These are phyloP conservation scores for Octodonta nipae DNA, from an alignment of 2,888 invertebrate genomes.

Conservation along the genomic window DNA sequence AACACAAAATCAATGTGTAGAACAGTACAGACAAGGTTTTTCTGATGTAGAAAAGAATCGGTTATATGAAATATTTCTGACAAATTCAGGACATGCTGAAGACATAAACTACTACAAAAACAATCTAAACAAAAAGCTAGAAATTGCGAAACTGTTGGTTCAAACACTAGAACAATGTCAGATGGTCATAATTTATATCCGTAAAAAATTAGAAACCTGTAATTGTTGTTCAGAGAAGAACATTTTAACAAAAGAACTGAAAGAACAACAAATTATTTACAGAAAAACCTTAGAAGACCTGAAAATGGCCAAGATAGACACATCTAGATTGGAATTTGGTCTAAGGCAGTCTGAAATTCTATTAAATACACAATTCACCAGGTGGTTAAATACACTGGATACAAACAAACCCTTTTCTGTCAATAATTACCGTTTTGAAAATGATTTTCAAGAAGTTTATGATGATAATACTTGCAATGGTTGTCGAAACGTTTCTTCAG, in stretches of 20 bases:
- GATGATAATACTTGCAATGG: no score
- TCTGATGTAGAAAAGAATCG: neutral
- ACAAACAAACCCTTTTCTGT: neutral
- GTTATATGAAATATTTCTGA: constrained; percentile 5
- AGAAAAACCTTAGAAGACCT: constrained; percentile 22
- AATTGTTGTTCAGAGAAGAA: constrained; percentile 10
- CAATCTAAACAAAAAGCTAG: constrained; percentile 20
- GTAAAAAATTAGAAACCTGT: constrained; percentile 16
- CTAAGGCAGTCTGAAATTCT: constrained; percentile 22
- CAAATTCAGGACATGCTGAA: constrained; percentile 6
- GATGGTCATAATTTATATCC: constrained; percentile 23
- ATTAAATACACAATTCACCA: constrained; percentile 14
- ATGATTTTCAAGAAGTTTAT: no score
- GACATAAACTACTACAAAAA: constrained; percentile 14
- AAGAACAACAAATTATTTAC: constrained; percentile 26
- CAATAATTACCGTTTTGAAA: no score
- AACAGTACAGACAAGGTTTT: no score
- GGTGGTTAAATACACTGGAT: constrained; percentile 9
- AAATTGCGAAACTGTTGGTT: constrained; percentile 22
- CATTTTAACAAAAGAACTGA: constrained; percentile 17
- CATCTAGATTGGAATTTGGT: constrained; percentile 23
- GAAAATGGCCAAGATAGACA: constrained; percentile 26
- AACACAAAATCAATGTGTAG: neutral
- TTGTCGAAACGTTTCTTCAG: no score
- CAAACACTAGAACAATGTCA: constrained; percentile 25